Evolutionary conservation across 2,888 invertebrate species (phyloP).

Genomic region (Pyrgus malvae): DNA sequence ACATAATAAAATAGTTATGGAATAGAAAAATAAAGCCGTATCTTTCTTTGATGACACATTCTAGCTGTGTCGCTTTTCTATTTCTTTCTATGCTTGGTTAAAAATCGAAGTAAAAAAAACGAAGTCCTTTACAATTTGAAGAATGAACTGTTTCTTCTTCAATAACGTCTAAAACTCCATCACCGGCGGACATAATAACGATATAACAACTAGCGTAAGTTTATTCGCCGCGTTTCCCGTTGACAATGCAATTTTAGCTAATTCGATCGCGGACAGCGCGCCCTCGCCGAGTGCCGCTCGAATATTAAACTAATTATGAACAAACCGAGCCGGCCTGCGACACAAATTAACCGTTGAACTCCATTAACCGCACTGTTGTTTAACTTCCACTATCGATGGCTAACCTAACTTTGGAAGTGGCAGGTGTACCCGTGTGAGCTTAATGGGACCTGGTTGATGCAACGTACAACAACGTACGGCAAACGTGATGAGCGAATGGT

Average conservation of each 20-base stretch:
- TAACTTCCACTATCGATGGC: conserved; percentile 36
- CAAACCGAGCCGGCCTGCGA: conserved; percentile 59
- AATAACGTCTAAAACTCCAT: not conserved
- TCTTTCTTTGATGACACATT: too few species aligned
- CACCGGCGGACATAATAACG: conserved; percentile 5
- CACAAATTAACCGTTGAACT: conserved; percentile 60
- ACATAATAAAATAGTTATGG: too few species aligned
- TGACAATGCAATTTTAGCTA: conserved; percentile 76
- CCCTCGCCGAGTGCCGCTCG: conserved; percentile 43
- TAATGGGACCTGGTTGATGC: too few species aligned
- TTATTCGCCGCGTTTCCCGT: conserved; percentile 45
- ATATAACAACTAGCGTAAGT: conserved; percentile 29
- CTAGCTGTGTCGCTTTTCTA: too few species aligned
- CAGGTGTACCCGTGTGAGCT: not conserved
- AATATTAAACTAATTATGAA: conserved; percentile 74
- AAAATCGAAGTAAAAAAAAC: too few species aligned
- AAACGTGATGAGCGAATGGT: too few species aligned
- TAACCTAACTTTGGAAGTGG: conserved; percentile 19
- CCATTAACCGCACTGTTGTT: conserved; percentile 52
- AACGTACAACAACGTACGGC: too few species aligned
- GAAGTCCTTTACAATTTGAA: too few species aligned
- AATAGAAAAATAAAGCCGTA: too few species aligned
- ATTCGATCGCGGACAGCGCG: conserved; percentile 55
- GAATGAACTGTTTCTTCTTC: too few species aligned
- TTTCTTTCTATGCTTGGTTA: too few species aligned